Percentiles rank a stretch among this genome's conserved stretches.
phyloP scores from a whole-genome alignment of 1,140 invertebrate genomes.

The Platyscapa corneri region DNA sequence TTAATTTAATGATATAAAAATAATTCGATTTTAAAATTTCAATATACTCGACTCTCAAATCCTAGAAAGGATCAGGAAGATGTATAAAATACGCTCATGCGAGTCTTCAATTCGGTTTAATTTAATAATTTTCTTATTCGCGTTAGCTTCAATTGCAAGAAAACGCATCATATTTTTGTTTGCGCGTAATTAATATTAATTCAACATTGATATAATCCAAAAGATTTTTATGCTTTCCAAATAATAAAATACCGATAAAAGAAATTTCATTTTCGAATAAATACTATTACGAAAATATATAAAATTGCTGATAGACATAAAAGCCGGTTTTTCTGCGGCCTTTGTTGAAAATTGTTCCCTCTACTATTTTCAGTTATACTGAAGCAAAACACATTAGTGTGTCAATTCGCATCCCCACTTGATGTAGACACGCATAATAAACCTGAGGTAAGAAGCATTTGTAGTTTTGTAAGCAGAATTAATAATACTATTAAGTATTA shows the following conservation, averaged over 20 bases:
- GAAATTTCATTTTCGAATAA: background rate
- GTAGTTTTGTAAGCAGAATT: background rate
- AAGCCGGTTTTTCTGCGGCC: background rate
- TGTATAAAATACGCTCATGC: background rate
- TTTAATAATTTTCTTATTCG: background rate
- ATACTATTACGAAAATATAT: background rate
- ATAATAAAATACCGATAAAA: background rate
- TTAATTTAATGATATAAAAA: background rate
- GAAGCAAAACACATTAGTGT: slow-evolving; percentile 91
- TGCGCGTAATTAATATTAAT: background rate
- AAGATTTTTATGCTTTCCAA: background rate
- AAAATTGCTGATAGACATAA: background rate
- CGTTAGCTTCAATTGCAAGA: background rate
- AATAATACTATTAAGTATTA: background rate
- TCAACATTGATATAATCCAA: background rate
- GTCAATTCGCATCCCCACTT: slow-evolving; percentile 95
- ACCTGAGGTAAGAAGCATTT: slow-evolving; percentile 85
- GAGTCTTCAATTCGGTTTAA: background rate
- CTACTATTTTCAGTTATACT: slow-evolving; percentile 87
- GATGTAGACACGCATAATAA: slow-evolving; percentile 96
- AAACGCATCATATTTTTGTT: background rate
- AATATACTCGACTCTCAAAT: background rate
- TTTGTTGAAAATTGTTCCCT: slow-evolving; percentile 62
- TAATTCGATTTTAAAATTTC: slow-evolving; percentile 1
- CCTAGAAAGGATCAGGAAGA: background rate